Evolutionary conservation across 1,140 invertebrate species (phyloP).

Genomic region (Zaprionus vittiger): DNA sequence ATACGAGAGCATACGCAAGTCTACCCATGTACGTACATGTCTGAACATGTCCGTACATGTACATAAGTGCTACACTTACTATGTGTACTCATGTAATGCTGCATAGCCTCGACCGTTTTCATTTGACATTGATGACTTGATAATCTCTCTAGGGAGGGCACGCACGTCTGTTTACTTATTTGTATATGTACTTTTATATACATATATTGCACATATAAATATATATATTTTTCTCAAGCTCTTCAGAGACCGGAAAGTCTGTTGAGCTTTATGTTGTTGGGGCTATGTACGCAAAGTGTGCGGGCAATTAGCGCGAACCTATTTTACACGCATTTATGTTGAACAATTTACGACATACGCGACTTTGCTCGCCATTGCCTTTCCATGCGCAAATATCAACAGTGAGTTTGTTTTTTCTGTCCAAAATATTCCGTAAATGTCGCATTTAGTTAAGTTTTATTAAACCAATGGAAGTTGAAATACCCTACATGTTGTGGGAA

Average conservation of each 20-base stretch:
- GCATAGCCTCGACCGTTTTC: constrained; percentile 33
- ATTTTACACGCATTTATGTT: constrained; percentile 38
- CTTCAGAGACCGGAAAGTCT: constrained; percentile 34
- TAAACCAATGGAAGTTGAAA: background rate
- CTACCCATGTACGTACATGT: background rate
- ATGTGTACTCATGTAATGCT: constrained; percentile 35
- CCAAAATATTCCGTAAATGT: constrained; percentile 6
- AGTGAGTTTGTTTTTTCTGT: background rate
- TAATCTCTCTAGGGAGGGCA: constrained; percentile 35
- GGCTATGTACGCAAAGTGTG: constrained; percentile 5
- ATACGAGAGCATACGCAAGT: background rate
- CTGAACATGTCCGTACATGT: background rate
- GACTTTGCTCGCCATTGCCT: background rate
- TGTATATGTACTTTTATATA: background rate
- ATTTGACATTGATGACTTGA: constrained; percentile 44
- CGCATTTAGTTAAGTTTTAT: background rate
- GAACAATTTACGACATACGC: constrained; percentile 23
- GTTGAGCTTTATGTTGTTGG: constrained; percentile 7
- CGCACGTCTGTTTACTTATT: constrained; percentile 21
- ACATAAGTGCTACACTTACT: background rate
- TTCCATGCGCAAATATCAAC: constrained; percentile 17
- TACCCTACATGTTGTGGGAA: background rate
- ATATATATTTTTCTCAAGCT: constrained; percentile 11
- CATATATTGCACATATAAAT: constrained; percentile 8
- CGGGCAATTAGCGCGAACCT: constrained; percentile 12